Base-by-base conservation (phyloP, 2,113 vertebrate genomes). In the Corythoichthys intestinalis region DNA sequence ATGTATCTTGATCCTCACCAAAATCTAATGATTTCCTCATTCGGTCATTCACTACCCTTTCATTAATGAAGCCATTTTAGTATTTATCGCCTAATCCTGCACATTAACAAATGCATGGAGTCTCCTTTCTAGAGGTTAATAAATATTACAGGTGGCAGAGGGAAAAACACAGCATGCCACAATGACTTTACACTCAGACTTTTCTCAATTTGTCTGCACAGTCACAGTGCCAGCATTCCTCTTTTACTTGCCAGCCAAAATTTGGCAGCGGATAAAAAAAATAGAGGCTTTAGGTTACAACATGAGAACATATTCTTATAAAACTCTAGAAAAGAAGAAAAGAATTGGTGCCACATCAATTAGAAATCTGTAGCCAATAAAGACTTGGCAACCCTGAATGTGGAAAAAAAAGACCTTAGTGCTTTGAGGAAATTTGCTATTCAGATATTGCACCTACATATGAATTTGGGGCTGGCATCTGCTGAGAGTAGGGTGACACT, bases 261-360 rank as follows among this genome's bases (percentile, higher is more conserved):
- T 34, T 38, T 59, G 57, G 57, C 57, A 8, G 34, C 6, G 34
- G 34, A 58, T 58, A 1, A 57, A 57, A 57, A 57, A 57, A 28
- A 12, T 57, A 28, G 20, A 28, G 54, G 54, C 28, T 57, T 35
- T 12, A n/a, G n/a, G 50, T 7, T n/a, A n/a, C 15, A 35, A 37
- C 56, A 58, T 37, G 56, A 59, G 57, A 59, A 38, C 57, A 17
- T 59, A 59, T 59, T 59, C 57, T 38, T 57, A 57, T 57, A 35
- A 57, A 57, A 57, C 12, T 34, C 20, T 6, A 60, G 14, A 9
- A 14, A 17, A 39, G n/a, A 60, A 38, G 52, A 59, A 59, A 38
- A 59, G 14, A 15, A 59, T 59, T 17, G 13, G 35, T 38, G 58
- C 15, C 58, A 60, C 34, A 28, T 58, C 4, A 6, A 37, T 37